Conservation (phyloP, 2,797 vertebrate species). For the Sphenopsis melanotis region DNA sequence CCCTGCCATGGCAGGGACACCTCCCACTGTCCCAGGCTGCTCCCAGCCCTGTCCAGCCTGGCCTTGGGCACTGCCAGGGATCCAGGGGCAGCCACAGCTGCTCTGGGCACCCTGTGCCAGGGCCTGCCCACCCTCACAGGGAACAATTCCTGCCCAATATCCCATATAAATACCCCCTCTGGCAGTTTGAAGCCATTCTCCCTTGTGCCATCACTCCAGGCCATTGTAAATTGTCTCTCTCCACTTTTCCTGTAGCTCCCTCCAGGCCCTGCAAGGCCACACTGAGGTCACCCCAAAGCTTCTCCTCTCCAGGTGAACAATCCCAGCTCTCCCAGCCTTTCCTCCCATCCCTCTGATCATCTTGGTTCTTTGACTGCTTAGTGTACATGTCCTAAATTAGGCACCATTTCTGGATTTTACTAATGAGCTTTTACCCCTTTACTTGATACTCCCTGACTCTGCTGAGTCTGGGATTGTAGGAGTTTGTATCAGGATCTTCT, state of each 20-base stretch:
- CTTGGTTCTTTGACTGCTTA: not conserved
- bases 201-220: not conserved
- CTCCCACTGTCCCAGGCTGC: fast-evolving
- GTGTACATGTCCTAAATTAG: fast-evolving
- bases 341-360: not conserved
- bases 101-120: not conserved
- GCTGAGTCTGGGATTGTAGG: fast-evolving
- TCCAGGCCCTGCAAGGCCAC: not conserved
- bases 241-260: too few relatives aligned
- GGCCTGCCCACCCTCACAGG: fast-evolving
- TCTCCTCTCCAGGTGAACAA: not conserved
- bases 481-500: not conserved
- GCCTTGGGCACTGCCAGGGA: not conserved
- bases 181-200: not conserved
- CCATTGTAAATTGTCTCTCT: not conserved
- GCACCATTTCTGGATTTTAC: not conserved
- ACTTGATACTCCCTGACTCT: not conserved
- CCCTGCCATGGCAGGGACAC: not conserved
- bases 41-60: not conserved
- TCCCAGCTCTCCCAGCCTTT: not conserved
- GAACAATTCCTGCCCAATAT: fast-evolving
- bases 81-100: not conserved
- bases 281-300: not conserved
- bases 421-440: not conserved
- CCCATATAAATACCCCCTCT: not conserved